Evolutionary conservation across 1,140 invertebrate species (phyloP), one percentile per base, ranked within the genome.

Genomic region (Meloidogyne exigua): DNA sequence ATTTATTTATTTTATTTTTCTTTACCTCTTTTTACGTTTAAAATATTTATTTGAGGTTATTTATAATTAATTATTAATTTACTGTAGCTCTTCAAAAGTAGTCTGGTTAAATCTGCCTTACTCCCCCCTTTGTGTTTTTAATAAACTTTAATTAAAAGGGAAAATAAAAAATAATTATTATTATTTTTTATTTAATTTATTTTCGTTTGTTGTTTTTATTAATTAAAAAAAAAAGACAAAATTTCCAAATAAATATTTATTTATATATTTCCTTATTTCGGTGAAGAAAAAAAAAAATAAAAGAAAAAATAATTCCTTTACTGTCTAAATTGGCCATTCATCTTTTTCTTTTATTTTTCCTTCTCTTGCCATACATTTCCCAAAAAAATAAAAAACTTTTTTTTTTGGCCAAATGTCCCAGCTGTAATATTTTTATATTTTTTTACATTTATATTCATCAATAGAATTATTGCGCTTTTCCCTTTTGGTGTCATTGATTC

Each of bases 241-340:
- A 3, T 18, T 57, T 39, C 36, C 36, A 39, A 39, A 39, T 39
- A 39, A 39, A 39, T 39, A 39, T 39, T 32, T 32, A 32, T 32
- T 32, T 32, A 39, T 39, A 9, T 39, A 65, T 25, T 21, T 32
- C 23, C 23, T 21, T 23, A 42, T 64, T n/a, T 39, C 57, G 28
- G 57, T 65, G 28, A 64, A 25, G 23, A 25, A 64, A 15, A 12
- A 28, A 63, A 72, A 62, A 21, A 44, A 7, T 3, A 7, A 36
- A n/a, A 26, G 13, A 25, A 11, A 32, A 15, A 23, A 11, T 21
- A 32, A 28, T 18, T 57, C 21, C 70, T 72, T 26, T 42, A 64
- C 32, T 73, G 72, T 57, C 57, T 39, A 25, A 73, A 73, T 73
- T 73, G 72, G 72, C 72, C 72, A 73, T 73, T 72, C 36, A 63